A percentile compares a stretch with the other conserved stretches of the same genome.
Evolutionary conservation across 2,797 vertebrate species (phyloP).

Genomic region (Schizothorax lantsangensis): DNA sequence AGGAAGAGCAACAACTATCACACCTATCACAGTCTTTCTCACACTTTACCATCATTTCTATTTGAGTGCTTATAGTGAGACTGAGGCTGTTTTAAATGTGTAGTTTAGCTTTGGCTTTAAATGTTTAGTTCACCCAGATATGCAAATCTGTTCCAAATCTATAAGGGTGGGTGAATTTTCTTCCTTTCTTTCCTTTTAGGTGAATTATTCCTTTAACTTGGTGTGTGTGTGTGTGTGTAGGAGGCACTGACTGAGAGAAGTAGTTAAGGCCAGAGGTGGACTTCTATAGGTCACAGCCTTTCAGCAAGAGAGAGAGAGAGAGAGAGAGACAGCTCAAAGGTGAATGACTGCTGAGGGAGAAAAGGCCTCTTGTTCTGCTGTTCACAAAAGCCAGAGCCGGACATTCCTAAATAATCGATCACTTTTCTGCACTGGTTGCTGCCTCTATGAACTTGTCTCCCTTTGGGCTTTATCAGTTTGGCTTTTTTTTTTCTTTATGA

Average conservation of each 20-base stretch:
- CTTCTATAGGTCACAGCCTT: constrained; percentile 76
- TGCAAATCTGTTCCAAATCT: background rate
- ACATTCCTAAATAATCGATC: constrained; percentile 70
- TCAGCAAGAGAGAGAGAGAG: constrained; percentile 63
- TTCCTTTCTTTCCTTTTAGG: background rate
- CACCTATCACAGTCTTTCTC: constrained; percentile 70
- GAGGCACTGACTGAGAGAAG: constrained; percentile 59
- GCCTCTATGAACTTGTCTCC: constrained; percentile 56
- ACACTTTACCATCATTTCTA: constrained; percentile 25
- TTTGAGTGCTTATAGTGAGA: background rate
- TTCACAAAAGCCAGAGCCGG: constrained; percentile 74
- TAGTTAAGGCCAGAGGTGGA: constrained; percentile 50
- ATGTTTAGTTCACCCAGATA: background rate
- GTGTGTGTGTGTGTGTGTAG: constrained; percentile 63
- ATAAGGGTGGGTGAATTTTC: constrained; percentile 1
- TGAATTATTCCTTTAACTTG: background rate
- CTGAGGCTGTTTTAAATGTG: background rate
- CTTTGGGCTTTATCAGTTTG: constrained; percentile 31
- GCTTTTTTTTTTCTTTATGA: constrained; percentile 59
- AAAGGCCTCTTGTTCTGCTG: constrained; percentile 76
- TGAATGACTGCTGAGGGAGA: constrained; percentile 70
- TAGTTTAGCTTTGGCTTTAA: background rate
- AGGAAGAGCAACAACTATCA: constrained; percentile 77
- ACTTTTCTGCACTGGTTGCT: constrained; percentile 68
- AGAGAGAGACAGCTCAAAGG: constrained; percentile 75